Evolutionary conservation across 2,888 invertebrate species (phyloP), one percentile per base, ranked within the genome.

Genomic region (Pheosia tremula): DNA sequence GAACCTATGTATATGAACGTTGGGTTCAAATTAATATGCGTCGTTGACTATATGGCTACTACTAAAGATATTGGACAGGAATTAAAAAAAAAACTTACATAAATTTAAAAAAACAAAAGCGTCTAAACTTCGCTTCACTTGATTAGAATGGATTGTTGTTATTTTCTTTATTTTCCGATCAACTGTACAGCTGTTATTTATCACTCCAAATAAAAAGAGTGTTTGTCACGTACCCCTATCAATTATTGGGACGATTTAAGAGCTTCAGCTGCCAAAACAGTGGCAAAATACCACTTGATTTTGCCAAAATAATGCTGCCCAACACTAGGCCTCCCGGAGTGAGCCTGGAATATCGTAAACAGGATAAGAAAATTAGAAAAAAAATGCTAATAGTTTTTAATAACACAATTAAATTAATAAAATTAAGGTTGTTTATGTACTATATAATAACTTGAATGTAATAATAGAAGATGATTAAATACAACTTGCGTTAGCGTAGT

Each of bases 251-350:
- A 66, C 69, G 69, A 79, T 78, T 79, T 75, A 71, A 73, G 68
- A 67, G 75, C 72, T 71, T 66, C 74, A 78, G 69, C 77, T 77
- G 76, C 74, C 69, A 72, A 75, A 75, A 81, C 78, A 66, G 71
- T 73, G 66, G 69, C 74, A 68, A 64, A 68, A 64, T 66, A 67
- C n/a, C 66, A 64, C 67, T 58, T 68, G 72, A 74, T 80, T 79
- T 72, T 69, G 68, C 68, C 65, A 79, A 75, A 79, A 81, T 77
- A 76, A 75, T 68, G 68, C 63, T 71, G 57, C 66, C 68, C 68
- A 66, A 61, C 64, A 64, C 65, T 66, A 60, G 63, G 62, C 59
- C 49, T 59, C 71, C 63, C 61, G 64, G 52, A 67, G 58, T n/a
- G 60, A 57, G n/a, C 65, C 39, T 56, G 41, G 70, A 68, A 60